phyloP scores from a whole-genome alignment of 2,888 invertebrate species.

The Volucella zonaria region DNA sequence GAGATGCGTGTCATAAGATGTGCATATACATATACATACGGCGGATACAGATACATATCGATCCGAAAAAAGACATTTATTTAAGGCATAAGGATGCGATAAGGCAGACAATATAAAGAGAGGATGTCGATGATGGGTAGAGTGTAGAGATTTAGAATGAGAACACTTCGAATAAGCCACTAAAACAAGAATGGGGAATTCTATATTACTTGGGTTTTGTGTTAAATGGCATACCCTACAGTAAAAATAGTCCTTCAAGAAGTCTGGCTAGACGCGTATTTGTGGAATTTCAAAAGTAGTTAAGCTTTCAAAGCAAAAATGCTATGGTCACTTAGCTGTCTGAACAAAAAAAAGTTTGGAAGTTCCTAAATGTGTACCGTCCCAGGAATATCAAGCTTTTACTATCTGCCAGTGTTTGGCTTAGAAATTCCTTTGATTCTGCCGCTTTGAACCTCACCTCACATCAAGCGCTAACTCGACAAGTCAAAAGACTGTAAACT shows the following conservation, averaged over 20 bases:
- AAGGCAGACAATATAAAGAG: conserved; percentile 49
- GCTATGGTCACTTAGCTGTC: too few species aligned
- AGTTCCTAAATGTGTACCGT: too few species aligned
- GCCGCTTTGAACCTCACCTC: too few species aligned
- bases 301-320: too few species aligned
- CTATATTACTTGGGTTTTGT: conserved; percentile 3
- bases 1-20: conserved; percentile 64
- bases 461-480: too few species aligned
- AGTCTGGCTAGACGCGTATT: too few species aligned
- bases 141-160: background rate
- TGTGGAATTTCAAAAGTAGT: too few species aligned
- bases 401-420: too few species aligned
- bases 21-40: background rate
- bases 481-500: too few species aligned
- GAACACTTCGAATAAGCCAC: conserved; percentile 6
- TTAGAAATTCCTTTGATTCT: too few species aligned
- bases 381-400: too few species aligned
- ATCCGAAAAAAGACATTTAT: conserved; percentile 57
- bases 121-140: conserved; percentile 49
- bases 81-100: conserved; percentile 45
- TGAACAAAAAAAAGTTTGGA: too few species aligned
- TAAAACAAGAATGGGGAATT: conserved; percentile 1
- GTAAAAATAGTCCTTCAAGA: background rate
- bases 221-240: conserved; percentile 20
- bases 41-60: conserved; percentile 42